These are phyloP conservation scores for Sciurus niger DNA, from an alignment of 2,113 vertebrate species.

Conservation along the genomic window DNA sequence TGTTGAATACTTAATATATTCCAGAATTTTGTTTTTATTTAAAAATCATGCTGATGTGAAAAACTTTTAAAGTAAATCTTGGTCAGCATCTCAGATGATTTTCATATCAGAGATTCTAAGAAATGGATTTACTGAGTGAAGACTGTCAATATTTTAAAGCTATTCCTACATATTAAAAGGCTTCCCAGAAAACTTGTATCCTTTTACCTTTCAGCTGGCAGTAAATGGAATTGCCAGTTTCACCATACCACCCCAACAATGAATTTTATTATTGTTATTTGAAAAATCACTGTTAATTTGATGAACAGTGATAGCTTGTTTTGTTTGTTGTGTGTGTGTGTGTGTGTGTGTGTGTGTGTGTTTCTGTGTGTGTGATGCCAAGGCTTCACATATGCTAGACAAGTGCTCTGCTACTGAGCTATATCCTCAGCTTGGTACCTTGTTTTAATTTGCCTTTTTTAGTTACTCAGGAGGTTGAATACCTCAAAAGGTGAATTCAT, in stretches of 20 bases:
- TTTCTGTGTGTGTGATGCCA: background rate
- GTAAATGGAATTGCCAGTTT: background rate
- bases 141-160: constrained; percentile 9
- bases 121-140: background rate
- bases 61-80: constrained; percentile 24
- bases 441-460: constrained; percentile 1
- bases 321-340: background rate
- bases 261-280: background rate
- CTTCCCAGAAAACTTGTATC: background rate
- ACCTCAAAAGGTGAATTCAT: background rate
- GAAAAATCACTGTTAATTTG: constrained; percentile 17
- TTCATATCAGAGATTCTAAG: background rate
- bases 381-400: background rate
- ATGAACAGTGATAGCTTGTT: background rate
- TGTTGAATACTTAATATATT: constrained; percentile 25
- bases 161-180: background rate
- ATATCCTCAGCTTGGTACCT: background rate
- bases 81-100: background rate
- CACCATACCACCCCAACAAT: background rate
- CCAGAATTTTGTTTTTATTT: background rate
- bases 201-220: background rate
- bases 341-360: no score
- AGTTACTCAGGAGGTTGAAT: background rate
- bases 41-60: background rate
- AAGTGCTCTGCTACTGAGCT: background rate